These are phyloP conservation scores for Lapara coniferarum DNA, from an alignment of 2,888 invertebrate species.

Conservation along the genomic window DNA sequence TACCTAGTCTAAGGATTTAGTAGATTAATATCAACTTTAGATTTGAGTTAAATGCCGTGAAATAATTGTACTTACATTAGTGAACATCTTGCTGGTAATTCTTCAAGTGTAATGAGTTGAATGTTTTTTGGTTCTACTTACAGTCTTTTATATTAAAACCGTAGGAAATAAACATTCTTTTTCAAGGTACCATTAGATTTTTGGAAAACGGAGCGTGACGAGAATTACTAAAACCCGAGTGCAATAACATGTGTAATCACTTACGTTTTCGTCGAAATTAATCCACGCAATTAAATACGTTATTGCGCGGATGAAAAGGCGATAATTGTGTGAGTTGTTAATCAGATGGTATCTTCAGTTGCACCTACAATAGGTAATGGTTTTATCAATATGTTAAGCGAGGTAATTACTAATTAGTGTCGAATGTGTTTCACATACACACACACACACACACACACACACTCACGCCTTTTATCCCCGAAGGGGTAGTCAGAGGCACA, in stretches of 20 bases:
- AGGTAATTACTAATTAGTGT: slow-evolving; percentile 33
- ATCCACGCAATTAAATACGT: slow-evolving; percentile 33
- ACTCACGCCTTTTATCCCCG: no score
- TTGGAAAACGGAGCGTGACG: slow-evolving; percentile 67
- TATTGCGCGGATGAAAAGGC: slow-evolving; percentile 26
- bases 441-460: no score
- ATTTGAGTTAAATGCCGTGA: slow-evolving; percentile 34
- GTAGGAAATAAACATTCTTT: slow-evolving; percentile 58
- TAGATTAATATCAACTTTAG: neutral
- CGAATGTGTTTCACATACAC: neutral
- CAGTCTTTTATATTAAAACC: slow-evolving; percentile 63
- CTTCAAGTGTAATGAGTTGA: slow-evolving; percentile 59
- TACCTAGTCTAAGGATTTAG: no score
- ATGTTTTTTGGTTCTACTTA: slow-evolving; percentile 58
- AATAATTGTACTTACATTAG: slow-evolving; percentile 55
- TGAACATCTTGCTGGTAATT: slow-evolving; percentile 60
- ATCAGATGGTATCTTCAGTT: slow-evolving; percentile 37
- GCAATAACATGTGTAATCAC: slow-evolving; percentile 43
- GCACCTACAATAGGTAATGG: slow-evolving; percentile 42
- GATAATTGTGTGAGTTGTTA: slow-evolving; percentile 27
- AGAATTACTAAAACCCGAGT: slow-evolving; percentile 55
- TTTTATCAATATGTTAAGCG: slow-evolving; percentile 35
- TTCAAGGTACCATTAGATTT: slow-evolving; percentile 64
- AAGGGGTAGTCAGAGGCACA: no score
- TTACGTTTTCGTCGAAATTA: slow-evolving; percentile 34